Evolutionary conservation across 2,888 invertebrate species (phyloP).

Genomic region (Macrophya alboannulata): DNA sequence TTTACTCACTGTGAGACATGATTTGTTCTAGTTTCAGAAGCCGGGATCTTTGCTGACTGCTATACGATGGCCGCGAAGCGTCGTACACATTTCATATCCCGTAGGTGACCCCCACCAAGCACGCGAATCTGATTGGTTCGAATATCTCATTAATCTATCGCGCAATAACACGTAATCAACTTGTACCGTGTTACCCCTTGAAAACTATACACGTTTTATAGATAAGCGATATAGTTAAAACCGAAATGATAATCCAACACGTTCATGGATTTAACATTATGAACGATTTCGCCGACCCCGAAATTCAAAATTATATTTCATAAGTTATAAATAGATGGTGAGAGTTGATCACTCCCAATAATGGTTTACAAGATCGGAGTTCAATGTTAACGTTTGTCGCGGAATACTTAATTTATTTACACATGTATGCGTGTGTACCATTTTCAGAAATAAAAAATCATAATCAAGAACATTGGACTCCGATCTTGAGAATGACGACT

Average conservation of each 20-base stretch:
- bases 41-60: slow-evolving; percentile 20
- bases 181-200: slow-evolving; percentile 21
- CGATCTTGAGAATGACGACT: not conserved
- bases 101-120: slow-evolving; percentile 46
- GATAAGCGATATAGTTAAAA: not conserved
- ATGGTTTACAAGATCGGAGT: too few species aligned
- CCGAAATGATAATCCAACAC: not conserved
- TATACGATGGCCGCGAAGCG: not conserved
- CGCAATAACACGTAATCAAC: slow-evolving; percentile 5
- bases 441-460: not conserved
- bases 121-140: not conserved
- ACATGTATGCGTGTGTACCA: not conserved
- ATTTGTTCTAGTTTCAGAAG: slow-evolving; percentile 33
- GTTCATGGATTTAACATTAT: not conserved
- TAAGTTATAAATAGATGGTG: not conserved
- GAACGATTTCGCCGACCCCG: not conserved
- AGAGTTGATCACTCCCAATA: too few species aligned
- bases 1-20: slow-evolving; percentile 37
- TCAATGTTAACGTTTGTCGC: not conserved
- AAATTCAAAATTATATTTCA: not conserved
- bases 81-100: slow-evolving; percentile 5
- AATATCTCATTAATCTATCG: not conserved
- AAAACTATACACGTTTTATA: not conserved
- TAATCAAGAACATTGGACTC: not conserved
- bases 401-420: not conserved